A percentile compares a stretch with the other conserved stretches of the same genome.
Evolutionary conservation across 2,888 invertebrate genomes (phyloP).

Genomic region (Altica lythri): DNA sequence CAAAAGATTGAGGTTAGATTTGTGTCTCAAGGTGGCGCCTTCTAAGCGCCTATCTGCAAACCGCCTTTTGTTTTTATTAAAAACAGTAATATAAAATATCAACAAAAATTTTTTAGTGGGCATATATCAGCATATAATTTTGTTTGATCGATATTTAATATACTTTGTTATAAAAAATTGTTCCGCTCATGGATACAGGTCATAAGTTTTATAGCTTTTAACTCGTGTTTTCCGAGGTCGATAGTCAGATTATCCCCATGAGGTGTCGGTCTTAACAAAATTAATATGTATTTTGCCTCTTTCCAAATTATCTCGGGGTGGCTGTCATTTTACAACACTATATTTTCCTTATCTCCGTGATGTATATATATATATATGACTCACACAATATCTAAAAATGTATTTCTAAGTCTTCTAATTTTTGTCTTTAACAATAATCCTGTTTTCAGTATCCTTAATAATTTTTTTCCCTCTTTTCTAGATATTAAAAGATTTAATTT

Average conservation of each 20-base stretch:
- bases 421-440: no score
- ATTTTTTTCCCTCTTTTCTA: no score
- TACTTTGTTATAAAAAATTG: neutral
- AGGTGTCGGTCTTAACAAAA: slow-evolving; percentile 8
- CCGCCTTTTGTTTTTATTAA: neutral
- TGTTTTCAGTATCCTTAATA: no score
- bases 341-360: no score
- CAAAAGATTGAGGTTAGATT: no score
- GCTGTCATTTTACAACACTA: slow-evolving; percentile 9
- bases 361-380: no score
- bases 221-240: slow-evolving; percentile 6
- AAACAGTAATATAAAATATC: neutral
- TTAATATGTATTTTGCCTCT: slow-evolving; percentile 13
- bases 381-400: no score
- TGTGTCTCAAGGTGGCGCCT: neutral
- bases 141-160: neutral
- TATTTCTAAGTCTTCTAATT: no score
- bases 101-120: neutral
- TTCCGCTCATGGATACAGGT: neutral
- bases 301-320: neutral
- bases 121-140: neutral
- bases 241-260: slow-evolving; percentile 12
- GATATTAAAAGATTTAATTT: no score
- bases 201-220: slow-evolving; percentile 10
- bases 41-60: neutral